Conservation (phyloP, 2,113 vertebrate species). For the Spea bombifrons region DNA sequence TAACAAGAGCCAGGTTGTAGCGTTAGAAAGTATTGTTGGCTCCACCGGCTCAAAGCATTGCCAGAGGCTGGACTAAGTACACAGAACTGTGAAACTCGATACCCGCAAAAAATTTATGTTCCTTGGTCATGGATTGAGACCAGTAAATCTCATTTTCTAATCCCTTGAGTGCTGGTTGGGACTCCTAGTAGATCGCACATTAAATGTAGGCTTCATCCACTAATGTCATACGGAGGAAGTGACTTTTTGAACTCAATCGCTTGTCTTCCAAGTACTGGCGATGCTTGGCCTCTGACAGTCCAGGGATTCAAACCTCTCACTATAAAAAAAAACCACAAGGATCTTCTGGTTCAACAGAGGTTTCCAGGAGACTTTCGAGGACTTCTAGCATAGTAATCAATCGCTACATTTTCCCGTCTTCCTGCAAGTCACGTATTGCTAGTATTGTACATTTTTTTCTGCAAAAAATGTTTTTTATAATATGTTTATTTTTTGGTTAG, state of each 20-base stretch:
- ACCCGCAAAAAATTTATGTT: conserved; percentile 15
- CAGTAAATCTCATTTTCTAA: conserved; percentile 9
- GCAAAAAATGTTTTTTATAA: no score
- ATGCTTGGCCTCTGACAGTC: neutral
- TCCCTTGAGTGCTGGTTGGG: neutral
- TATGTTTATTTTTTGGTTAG: no score
- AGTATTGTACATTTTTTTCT: no score
- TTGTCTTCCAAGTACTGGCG: neutral
- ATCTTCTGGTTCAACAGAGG: no score
- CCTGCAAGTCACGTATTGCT: no score
- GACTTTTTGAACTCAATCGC: neutral
- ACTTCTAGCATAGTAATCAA: no score
- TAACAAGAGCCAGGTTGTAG: neutral
- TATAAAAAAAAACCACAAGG: no score
- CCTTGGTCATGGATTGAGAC: conserved; percentile 13
- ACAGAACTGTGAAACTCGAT: neutral
- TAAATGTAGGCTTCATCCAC: neutral
- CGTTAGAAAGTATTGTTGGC: neutral
- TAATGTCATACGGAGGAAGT: neutral
- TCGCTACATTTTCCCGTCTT: no score
- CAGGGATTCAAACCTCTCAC: neutral
- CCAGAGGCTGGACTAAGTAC: conserved; percentile 1
- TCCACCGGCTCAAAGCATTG: neutral
- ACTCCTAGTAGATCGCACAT: neutral
- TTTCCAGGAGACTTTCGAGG: no score